Evolutionary conservation across 2,113 vertebrate species (phyloP).

Genomic region (Tamias sibiricus): DNA sequence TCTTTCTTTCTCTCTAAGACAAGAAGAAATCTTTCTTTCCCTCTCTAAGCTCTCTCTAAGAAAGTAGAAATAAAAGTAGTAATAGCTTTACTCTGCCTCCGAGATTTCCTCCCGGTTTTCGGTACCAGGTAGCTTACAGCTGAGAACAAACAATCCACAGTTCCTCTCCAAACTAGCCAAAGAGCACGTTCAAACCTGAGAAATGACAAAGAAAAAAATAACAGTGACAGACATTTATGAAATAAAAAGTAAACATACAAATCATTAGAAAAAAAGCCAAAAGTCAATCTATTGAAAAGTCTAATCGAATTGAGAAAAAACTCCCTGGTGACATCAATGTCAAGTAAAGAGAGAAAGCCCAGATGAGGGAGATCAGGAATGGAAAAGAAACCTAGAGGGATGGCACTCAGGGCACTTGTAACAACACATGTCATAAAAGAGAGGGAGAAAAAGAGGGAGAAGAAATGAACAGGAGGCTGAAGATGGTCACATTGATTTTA

Average conservation of each 20-base stretch:
- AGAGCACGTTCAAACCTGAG: background rate
- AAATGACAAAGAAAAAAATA: background rate
- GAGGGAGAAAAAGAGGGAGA: background rate
- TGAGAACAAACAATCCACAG: background rate
- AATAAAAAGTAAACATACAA: background rate
- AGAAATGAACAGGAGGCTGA: too few species aligned
- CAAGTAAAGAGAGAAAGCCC: background rate
- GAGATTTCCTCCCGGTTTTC: too few species aligned
- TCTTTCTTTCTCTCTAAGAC: too few species aligned
- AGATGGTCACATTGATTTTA: background rate
- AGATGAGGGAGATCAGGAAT: background rate
- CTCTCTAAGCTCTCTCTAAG: too few species aligned
- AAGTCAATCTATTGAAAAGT: background rate
- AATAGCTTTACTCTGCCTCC: too few species aligned
- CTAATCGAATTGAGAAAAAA: background rate
- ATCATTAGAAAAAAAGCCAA: background rate
- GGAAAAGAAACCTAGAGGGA: background rate
- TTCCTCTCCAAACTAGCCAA: background rate
- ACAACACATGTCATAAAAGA: background rate
- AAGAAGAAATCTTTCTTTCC: too few species aligned
- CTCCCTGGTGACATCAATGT: background rate
- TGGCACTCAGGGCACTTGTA: background rate
- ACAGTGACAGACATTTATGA: background rate
- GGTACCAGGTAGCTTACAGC: too few species aligned
- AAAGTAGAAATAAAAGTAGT: too few species aligned